phyloP scores from a whole-genome alignment of 2,113 vertebrate genomes.

The Anguilla japonica region DNA sequence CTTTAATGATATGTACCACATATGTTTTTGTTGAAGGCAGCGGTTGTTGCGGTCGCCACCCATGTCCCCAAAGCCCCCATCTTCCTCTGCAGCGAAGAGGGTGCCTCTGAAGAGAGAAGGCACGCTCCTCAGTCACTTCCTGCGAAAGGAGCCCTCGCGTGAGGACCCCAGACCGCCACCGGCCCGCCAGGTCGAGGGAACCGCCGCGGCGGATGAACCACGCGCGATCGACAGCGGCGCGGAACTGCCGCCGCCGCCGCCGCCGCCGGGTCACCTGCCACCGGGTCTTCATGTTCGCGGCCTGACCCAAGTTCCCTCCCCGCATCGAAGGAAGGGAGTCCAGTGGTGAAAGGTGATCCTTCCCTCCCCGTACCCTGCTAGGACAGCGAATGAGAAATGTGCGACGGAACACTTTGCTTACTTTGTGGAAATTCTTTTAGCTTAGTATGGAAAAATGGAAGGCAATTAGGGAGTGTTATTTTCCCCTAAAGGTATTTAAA shows the following conservation, averaged over 20 bases:
- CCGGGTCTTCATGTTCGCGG: background rate
- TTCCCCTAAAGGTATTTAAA: background rate
- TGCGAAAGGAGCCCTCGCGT: conserved; percentile 40
- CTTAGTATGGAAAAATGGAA: background rate
- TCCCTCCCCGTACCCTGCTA: background rate
- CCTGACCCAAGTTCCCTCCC: conserved; percentile 50
- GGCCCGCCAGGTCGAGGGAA: background rate
- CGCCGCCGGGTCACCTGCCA: conserved; percentile 21
- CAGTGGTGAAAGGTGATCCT: conserved; percentile 75
- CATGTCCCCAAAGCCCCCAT: conserved; percentile 58
- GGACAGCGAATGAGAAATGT: background rate
- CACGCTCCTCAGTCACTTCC: conserved; percentile 49
- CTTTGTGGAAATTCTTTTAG: background rate
- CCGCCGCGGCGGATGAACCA: background rate
- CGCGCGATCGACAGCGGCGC: background rate
- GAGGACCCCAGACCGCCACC: background rate
- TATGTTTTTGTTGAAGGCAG: conserved; percentile 61
- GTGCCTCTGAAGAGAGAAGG: conserved; percentile 42
- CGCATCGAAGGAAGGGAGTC: conserved; percentile 66
- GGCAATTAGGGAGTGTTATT: background rate
- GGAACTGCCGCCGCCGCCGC: conserved; percentile 27
- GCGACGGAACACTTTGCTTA: background rate
- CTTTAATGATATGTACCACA: background rate
- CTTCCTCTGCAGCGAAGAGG: conserved; percentile 37
- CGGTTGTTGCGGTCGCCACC: conserved; percentile 71